Evolutionary conservation across 2,888 invertebrate genomes (phyloP), one percentile per base, ranked within the genome.

Genomic region (Platypus cylindrus): DNA sequence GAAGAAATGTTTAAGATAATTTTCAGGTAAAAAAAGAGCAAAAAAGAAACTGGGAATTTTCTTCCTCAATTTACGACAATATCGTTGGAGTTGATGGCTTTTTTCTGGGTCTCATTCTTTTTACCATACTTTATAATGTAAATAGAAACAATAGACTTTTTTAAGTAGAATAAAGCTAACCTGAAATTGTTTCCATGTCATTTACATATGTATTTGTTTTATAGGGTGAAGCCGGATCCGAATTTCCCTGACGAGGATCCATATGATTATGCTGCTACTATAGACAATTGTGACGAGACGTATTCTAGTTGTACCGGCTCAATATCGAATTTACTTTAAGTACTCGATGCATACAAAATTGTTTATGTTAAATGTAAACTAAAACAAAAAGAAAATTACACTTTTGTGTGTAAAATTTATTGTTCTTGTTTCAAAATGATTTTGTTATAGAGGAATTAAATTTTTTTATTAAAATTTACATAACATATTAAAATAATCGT

Each of bases 211-310:
- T 8, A 8, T 8, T 26, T 26, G 26, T 12, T 25, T 61, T 57
- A 37, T 55, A 71, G 71, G 39, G 53, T 68, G 25, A 68, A 68
- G n/a, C 60, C 60, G 36, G 62, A 53, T 30, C 44, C 46, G 22
- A 42, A 44, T n/a, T 45, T 46, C 15, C 40, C 40, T 5, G 37
- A 48, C 35, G 45, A 51, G 37, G 56, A 56, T 39, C 51, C 54
- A 37, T 68, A 65, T 48, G 65, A 68, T 46, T 42, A 46, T 33
- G 67, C 66, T 11, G 50, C 58, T 4, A 51, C 54, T 37, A 39
- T 40, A 16, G 46, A 45, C 23, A 56, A 66, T 50, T 69, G 69
- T 46, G 47, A 55, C 2, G 47, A 55, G 42, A 50, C 57, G 29
- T 67, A 64, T 54, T 57, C 65, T 12, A 53, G 53, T 36, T 69